These are phyloP conservation scores for Xanthia togata DNA, from an alignment of 2,888 invertebrate genomes.

Conservation along the genomic window DNA sequence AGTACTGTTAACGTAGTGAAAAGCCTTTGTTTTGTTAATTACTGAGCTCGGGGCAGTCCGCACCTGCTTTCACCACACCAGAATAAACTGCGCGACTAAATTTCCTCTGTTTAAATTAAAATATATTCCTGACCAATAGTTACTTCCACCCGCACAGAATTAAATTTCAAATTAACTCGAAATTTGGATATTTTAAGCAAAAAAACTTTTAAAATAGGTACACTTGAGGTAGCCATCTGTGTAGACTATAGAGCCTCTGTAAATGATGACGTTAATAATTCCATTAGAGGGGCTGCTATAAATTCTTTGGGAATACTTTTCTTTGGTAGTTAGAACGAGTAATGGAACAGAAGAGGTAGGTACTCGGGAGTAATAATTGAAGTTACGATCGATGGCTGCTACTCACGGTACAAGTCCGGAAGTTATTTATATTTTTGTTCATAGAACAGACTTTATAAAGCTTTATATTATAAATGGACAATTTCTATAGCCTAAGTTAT, in stretches of 20 bases:
- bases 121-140: constrained; percentile 81
- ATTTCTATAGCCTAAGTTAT: constrained; percentile 22
- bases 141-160: constrained; percentile 70
- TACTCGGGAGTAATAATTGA: constrained; percentile 54
- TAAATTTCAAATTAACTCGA: constrained; percentile 73
- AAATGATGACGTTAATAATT: constrained; percentile 67
- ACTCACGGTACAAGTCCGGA: neutral
- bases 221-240: constrained; percentile 35
- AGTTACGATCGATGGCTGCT: constrained; percentile 41
- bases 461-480: neutral
- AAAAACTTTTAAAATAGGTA: constrained; percentile 54
- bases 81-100: constrained; percentile 83
- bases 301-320: constrained; percentile 58
- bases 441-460: neutral
- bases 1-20: constrained; percentile 83
- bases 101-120: constrained; percentile 84
- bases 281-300: constrained; percentile 60
- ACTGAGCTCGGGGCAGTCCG: constrained; percentile 80
- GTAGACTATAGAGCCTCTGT: constrained; percentile 36
- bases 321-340: constrained; percentile 57
- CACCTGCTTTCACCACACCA: constrained; percentile 84
- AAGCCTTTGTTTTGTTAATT: constrained; percentile 87
- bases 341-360: constrained; percentile 59
- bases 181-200: constrained; percentile 66
- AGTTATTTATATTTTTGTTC: constrained; percentile 7